Conservation (phyloP, 1,140 invertebrate genomes). For the Antheraea mylitta region DNA sequence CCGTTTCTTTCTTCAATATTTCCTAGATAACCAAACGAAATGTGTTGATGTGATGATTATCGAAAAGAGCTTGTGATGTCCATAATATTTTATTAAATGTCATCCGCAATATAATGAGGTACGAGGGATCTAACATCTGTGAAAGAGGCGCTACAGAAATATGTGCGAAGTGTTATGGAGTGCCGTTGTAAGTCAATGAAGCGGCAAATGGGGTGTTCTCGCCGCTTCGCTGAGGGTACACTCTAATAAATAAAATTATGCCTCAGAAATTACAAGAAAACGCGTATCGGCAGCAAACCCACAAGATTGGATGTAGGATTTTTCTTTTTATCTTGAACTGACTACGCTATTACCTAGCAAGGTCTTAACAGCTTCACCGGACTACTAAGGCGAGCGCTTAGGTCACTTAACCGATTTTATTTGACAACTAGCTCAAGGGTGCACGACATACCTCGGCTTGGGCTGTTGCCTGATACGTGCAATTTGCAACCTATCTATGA, state of each 20-base stretch:
- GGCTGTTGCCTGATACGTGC: too few relatives aligned
- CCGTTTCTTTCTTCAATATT: neutral
- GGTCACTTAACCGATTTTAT: too few relatives aligned
- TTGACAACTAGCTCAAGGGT: too few relatives aligned
- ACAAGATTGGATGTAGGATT: constrained; percentile 71
- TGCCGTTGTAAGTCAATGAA: constrained; percentile 78
- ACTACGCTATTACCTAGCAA: too few relatives aligned
- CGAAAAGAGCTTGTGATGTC: constrained; percentile 61
- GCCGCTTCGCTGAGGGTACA: constrained; percentile 60
- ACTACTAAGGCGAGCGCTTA: too few relatives aligned
- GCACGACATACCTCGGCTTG: too few relatives aligned
- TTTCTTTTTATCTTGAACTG: too few relatives aligned
- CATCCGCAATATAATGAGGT: constrained; percentile 78
- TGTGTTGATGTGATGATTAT: constrained; percentile 54
- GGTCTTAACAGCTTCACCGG: too few relatives aligned
- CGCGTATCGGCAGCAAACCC: constrained; percentile 57
- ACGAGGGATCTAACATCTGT: constrained; percentile 68
- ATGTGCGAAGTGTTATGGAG: constrained; percentile 78
- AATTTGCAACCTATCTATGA: too few relatives aligned
- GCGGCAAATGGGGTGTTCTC: constrained; percentile 76
- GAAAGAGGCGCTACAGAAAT: constrained; percentile 74
- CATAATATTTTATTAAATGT: constrained; percentile 79
- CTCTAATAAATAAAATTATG: constrained; percentile 79
- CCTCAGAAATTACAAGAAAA: constrained; percentile 78
- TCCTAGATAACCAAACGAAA: constrained; percentile 18